Conservation (phyloP, 2,113 vertebrate species). For the Ochotona curzoniae region DNA sequence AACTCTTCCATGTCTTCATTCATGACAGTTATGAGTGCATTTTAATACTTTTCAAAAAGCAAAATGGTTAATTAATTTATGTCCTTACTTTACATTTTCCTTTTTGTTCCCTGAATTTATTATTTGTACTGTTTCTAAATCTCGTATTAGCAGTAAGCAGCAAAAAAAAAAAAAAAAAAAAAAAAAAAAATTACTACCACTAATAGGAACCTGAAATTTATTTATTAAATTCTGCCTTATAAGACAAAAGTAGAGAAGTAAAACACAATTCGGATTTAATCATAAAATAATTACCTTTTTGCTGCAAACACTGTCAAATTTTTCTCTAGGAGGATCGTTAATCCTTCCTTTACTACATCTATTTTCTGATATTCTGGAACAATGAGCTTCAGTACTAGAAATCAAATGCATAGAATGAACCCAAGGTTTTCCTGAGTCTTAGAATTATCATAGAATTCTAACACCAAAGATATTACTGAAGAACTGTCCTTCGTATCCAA, state of each 20-base stretch:
- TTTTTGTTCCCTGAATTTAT: background rate
- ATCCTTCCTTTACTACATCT: background rate
- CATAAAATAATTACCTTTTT: background rate
- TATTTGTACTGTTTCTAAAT: background rate
- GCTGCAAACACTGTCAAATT: background rate
- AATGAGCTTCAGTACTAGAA: background rate
- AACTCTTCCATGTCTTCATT: background rate
- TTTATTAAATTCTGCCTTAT: background rate
- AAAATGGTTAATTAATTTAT: background rate
- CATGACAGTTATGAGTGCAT: background rate
- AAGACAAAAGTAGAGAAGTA: background rate
- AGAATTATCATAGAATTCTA: background rate
- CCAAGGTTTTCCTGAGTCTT: background rate
- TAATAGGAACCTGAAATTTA: background rate
- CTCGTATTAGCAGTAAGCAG: background rate
- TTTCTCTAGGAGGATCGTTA: background rate
- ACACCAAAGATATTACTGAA: background rate
- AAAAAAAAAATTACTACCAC: background rate
- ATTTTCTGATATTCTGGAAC: background rate
- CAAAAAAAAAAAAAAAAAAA: conserved; percentile 23
- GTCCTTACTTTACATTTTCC: background rate
- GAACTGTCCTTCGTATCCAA: background rate
- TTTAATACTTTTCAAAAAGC: background rate
- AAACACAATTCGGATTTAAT: background rate
- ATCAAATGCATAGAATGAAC: background rate